phyloP scores from a whole-genome alignment of 2,113 vertebrate species.

The Leptobrachium ailaonicum region DNA sequence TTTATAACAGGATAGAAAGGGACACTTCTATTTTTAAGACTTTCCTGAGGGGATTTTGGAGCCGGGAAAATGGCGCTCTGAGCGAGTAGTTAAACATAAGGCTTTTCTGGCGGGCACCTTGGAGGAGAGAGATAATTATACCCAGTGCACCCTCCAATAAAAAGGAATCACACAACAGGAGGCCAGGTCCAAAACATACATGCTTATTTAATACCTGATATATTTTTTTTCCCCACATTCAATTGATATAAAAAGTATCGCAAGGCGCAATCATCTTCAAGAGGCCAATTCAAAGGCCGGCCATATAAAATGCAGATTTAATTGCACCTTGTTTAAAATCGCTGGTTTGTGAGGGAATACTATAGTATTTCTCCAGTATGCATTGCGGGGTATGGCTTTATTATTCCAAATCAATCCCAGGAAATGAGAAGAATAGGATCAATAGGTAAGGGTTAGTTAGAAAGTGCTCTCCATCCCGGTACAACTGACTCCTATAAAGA shows the following conservation, averaged over 20 bases:
- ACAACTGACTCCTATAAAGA: no score
- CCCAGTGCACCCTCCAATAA: slow-evolving; percentile 46
- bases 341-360: no score
- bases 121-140: slow-evolving; percentile 50
- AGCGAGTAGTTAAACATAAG: slow-evolving; percentile 48
- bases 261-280: slow-evolving; percentile 15
- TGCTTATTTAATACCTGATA: slow-evolving; percentile 34
- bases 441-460: no score
- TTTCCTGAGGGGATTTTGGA: slow-evolving; percentile 47
- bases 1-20: slow-evolving; percentile 40
- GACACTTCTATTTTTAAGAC: slow-evolving; percentile 46
- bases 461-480: no score
- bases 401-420: no score
- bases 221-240: slow-evolving; percentile 11
- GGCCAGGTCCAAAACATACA: slow-evolving; percentile 41
- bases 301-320: slow-evolving; percentile 7
- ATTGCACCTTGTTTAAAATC: no score
- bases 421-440: no score
- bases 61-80: slow-evolving; percentile 43
- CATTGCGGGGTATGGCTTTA: no score
- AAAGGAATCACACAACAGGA: slow-evolving; percentile 43
- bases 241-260: slow-evolving; percentile 21
- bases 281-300: neutral
- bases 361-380: no score
- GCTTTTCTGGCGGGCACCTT: slow-evolving; percentile 49